Base-by-base conservation (phyloP, 2,888 invertebrate species). In the Baronia brevicornis region DNA sequence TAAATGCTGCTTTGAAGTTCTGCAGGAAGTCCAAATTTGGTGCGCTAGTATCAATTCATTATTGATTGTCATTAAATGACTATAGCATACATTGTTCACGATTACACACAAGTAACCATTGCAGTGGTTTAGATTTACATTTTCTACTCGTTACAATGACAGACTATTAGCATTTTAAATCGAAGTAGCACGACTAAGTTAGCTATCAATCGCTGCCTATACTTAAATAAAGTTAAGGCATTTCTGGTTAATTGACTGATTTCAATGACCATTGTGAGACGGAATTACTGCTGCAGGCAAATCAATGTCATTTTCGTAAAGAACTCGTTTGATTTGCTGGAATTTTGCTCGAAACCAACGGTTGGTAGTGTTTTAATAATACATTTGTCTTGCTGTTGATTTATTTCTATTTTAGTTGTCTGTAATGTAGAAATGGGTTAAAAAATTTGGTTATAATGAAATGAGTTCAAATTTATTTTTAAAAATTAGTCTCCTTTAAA, bases 221-320 rank as follows among this genome's bases (percentile, higher is more conserved):
- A 26, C 31, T 46, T 47, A 47, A 49, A 48, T 34, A 8, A 2
- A 22, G 5, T 1, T 4, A 5, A n/a, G 20, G 4, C 13, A 20
- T 13, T 15, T 14, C 24, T 24, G 12, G 12, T 13, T 24, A 24
- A 24, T 24, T 13, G 14, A 24, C 14, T 24, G 24, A 12, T 24
- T 24, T 24, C 7, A 24, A 24, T 24, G 14, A 24, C 14, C 14
- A 24, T 13, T 24, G 24, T 24, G n/a, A n/a, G n/a, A n/a, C n/a
- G n/a, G n/a, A n/a, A n/a, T n/a, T n/a, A n/a, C n/a, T n/a, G n/a
- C n/a, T n/a, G n/a, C n/a, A n/a, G n/a, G n/a, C n/a, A n/a, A n/a
- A n/a, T n/a, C n/a, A 5, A 30, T 27, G n/a, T 17, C 11, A 19
- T 26, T 31, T 31, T 33, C 37, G 5, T 5, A 29, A 19, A 11